phyloP scores from a whole-genome alignment of 2,888 invertebrate genomes.

The Pristionchus maxplancki region DNA sequence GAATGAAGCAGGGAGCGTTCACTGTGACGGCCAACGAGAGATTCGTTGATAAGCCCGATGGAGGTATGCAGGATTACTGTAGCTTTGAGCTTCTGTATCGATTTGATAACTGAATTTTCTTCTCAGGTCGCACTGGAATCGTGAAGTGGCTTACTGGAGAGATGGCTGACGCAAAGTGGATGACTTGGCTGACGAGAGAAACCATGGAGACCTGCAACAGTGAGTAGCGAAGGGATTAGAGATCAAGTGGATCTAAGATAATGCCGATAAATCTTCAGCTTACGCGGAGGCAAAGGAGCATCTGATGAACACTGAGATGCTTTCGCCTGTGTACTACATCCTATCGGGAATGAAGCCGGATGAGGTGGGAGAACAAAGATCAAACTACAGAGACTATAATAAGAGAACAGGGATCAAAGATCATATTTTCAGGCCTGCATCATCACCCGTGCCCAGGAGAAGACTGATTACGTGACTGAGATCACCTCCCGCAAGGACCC shows the following conservation, averaged over 20 bases:
- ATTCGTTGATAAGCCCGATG: constrained; percentile 74
- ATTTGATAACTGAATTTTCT: too few relatives aligned
- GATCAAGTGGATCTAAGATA: neutral
- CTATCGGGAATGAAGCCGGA: constrained; percentile 78
- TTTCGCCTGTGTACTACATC: constrained; percentile 82
- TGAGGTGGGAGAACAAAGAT: constrained; percentile 54
- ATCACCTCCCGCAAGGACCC: constrained; percentile 69
- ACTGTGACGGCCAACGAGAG: constrained; percentile 79
- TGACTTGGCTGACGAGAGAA: constrained; percentile 81
- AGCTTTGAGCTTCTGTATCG: too few relatives aligned
- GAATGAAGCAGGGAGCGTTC: constrained; percentile 78
- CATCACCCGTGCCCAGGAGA: constrained; percentile 62
- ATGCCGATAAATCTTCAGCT: constrained; percentile 60
- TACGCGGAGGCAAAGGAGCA: constrained; percentile 79
- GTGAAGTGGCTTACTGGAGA: constrained; percentile 78
- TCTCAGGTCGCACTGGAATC: constrained; percentile 79
- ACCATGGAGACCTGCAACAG: constrained; percentile 79
- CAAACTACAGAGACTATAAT: neutral
- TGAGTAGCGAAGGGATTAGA: neutral
- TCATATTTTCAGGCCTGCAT: constrained; percentile 59
- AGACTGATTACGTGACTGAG: constrained; percentile 62
- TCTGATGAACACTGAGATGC: constrained; percentile 79
- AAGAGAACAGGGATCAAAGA: neutral
- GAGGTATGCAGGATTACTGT: neutral
- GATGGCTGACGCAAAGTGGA: constrained; percentile 79